These are phyloP conservation scores for Trachelus stipa DNA, from an alignment of 2,888 invertebrate genomes.

Conservation along the genomic window DNA sequence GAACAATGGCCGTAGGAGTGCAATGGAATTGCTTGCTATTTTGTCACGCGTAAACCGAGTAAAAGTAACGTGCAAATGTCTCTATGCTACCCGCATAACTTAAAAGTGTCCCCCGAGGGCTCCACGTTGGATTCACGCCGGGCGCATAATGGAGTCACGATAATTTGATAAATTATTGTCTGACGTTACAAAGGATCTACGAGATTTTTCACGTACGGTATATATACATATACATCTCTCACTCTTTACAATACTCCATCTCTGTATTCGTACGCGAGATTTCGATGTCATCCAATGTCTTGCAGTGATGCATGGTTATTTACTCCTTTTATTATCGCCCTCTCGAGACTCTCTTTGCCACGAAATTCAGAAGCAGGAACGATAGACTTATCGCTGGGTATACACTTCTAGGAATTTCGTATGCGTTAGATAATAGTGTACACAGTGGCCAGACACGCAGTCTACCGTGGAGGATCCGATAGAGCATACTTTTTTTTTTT, in stretches of 20 bases:
- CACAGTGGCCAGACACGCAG: constrained; percentile 37
- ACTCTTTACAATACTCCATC: neutral
- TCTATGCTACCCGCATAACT: neutral
- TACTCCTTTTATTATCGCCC: neutral
- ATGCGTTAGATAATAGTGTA: constrained; percentile 14
- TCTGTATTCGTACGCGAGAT: neutral
- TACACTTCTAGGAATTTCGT: neutral
- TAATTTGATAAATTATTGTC: neutral
- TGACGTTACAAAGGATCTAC: neutral
- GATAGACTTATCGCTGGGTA: constrained; percentile 8
- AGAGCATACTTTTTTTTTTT: constrained; percentile 30
- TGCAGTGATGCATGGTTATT: neutral
- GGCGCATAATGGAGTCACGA: neutral
- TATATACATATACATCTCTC: too few relatives aligned
- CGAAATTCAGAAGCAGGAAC: constrained; percentile 3
- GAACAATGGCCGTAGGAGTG: constrained; percentile 33
- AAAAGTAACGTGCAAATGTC: neutral
- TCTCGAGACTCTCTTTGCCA: neutral
- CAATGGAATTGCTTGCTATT: constrained; percentile 39
- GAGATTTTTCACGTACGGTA: neutral
- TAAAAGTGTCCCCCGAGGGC: neutral
- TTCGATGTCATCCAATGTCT: neutral
- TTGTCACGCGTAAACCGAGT: constrained; percentile 40
- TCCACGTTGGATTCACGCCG: neutral
- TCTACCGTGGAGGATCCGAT: constrained; percentile 32